Conservation (phyloP, 2,888 invertebrate species). For the Drosophila ochracea region DNA sequence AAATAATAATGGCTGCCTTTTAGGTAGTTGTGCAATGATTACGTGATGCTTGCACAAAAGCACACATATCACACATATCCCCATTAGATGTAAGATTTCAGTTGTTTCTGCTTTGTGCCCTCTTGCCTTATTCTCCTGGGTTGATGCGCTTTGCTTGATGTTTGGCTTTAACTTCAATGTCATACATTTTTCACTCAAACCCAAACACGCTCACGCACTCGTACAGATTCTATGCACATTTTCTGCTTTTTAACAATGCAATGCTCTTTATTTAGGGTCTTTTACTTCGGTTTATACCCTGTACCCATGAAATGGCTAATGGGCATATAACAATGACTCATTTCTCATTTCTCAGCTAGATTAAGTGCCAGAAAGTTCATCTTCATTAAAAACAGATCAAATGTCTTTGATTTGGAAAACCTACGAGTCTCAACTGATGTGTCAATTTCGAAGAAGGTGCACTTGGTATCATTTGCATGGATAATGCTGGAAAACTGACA, state of each 20-base stretch:
- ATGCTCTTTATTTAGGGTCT: constrained; percentile 33
- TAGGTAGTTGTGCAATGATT: constrained; percentile 78
- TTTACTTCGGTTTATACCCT: constrained; percentile 10
- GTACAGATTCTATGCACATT: constrained; percentile 15
- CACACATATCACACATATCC: constrained; percentile 37
- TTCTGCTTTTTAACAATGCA: constrained; percentile 48
- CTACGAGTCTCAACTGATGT: neutral
- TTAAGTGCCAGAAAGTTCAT: neutral
- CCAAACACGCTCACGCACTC: constrained; percentile 8
- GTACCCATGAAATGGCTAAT: neutral
- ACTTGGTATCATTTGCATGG: neutral
- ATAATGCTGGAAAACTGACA: neutral
- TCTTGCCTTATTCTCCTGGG: constrained; percentile 16
- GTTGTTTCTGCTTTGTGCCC: constrained; percentile 57
- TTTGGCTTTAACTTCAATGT: constrained; percentile 68
- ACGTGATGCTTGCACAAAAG: constrained; percentile 74
- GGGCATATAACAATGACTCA: constrained; percentile 1
- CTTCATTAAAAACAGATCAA: neutral
- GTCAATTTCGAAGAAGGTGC: neutral
- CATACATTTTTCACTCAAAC: constrained; percentile 64
- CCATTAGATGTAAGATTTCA: constrained; percentile 74
- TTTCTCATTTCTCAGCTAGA: neutral
- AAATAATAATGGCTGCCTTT: constrained; percentile 81
- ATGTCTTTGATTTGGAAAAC: neutral
- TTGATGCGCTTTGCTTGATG: constrained; percentile 60